Conservation (phyloP, 2,888 invertebrate species). For the Phaonia tiefii region DNA sequence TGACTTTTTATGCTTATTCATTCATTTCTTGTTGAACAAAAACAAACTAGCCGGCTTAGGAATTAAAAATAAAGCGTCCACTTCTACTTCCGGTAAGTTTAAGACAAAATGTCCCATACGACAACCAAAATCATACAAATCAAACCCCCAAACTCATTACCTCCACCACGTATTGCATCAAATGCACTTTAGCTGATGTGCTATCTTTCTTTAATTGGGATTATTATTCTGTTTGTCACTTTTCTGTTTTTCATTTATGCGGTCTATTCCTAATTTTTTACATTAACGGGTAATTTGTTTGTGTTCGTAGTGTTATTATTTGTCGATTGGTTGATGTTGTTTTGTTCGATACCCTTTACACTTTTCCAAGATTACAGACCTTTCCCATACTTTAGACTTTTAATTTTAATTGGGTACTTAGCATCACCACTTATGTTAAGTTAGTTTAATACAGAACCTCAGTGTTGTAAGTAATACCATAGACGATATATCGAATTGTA, state of each 20-base stretch:
- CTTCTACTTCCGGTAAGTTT: slow-evolving; percentile 69
- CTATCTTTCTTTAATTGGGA: slow-evolving; percentile 18
- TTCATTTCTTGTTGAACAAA: slow-evolving; percentile 27
- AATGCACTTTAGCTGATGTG: slow-evolving; percentile 27
- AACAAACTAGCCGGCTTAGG: slow-evolving; percentile 76
- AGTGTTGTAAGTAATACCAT: too few relatives aligned
- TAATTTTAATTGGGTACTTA: too few relatives aligned
- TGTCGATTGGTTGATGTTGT: slow-evolving; percentile 9
- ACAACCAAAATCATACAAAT: not conserved
- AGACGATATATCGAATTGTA: too few relatives aligned
- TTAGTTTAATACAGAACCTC: too few relatives aligned
- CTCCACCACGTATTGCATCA: not conserved
- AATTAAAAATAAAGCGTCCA: slow-evolving; percentile 73
- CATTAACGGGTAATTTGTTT: not conserved
- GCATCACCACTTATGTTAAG: too few relatives aligned
- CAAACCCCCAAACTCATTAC: not conserved
- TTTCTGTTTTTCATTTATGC: slow-evolving; percentile 14
- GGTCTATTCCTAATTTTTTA: not conserved
- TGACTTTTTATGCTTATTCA: slow-evolving; percentile 29
- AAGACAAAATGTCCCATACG: slow-evolving; percentile 33
- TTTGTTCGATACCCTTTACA: too few relatives aligned
- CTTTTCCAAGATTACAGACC: too few relatives aligned
- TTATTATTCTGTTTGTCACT: not conserved
- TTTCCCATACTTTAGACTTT: too few relatives aligned
- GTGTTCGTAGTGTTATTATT: slow-evolving; percentile 13